Percentiles rank a stretch among this genome's conserved stretches.
Conservation (phyloP, 2,888 invertebrate species). For the Nephrotoma guestfalica region DNA sequence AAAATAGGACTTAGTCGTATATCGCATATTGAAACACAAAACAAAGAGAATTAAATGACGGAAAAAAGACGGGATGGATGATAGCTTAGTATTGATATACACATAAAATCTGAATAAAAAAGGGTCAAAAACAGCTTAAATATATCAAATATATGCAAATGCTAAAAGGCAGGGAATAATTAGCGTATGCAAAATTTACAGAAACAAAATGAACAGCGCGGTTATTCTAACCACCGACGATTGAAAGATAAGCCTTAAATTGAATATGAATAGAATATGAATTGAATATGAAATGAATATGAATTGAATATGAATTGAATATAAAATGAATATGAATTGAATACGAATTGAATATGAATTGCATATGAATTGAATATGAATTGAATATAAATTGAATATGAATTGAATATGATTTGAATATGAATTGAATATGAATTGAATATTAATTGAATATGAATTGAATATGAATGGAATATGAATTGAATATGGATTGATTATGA, state of each 20-base stretch:
- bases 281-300: too few species aligned
- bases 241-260: neutral
- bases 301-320: too few species aligned
- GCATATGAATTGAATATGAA: too few species aligned
- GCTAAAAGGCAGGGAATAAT: neutral
- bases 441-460: too few species aligned
- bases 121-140: neutral
- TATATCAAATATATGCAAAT: neutral
- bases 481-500: too few species aligned
- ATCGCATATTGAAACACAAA: neutral
- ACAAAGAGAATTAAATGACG: neutral
- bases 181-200: neutral
- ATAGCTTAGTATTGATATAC: neutral
- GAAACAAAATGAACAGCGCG: neutral
- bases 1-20: neutral
- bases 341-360: too few species aligned
- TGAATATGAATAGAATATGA: too few species aligned
- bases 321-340: too few species aligned
- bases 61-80: neutral
- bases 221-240: neutral
- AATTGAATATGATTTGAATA: too few species aligned
- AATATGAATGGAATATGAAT: too few species aligned
- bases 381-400: too few species aligned
- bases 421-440: too few species aligned
- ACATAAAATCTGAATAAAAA: neutral